Evolutionary conservation across 1,140 invertebrate species (phyloP).

Genomic region (Bombus superbus): DNA sequence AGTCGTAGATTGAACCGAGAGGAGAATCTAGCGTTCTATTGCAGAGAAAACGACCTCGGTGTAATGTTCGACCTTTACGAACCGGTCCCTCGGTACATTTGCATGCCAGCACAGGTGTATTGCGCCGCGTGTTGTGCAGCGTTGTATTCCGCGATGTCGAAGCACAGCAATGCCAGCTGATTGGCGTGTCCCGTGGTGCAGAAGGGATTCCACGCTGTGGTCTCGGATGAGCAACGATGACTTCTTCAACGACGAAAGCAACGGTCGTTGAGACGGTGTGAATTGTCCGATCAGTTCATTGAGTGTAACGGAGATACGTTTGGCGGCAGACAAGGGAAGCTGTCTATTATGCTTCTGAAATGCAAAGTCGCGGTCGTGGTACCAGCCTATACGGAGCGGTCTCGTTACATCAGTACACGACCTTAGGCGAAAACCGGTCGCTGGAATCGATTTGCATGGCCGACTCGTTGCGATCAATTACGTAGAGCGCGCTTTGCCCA

Average conservation of each 20-base stretch:
- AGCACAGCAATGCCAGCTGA: neutral
- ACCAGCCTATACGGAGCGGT: conserved; percentile 39
- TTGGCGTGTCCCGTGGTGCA: neutral
- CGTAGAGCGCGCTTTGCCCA: conserved; percentile 10
- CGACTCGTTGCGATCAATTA: conserved; percentile 52
- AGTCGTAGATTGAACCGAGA: conserved; percentile 21
- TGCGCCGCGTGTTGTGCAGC: conserved; percentile 24
- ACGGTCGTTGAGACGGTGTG: neutral
- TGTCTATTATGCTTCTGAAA: conserved; percentile 47
- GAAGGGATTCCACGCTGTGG: neutral
- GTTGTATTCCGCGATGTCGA: neutral
- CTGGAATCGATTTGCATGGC: conserved; percentile 66
- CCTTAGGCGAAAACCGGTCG: conserved; percentile 72
- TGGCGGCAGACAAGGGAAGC: conserved; percentile 28
- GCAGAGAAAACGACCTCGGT: conserved; percentile 64
- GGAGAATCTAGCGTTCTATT: conserved; percentile 29
- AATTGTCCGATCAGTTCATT: conserved; percentile 33
- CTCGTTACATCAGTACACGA: conserved; percentile 63
- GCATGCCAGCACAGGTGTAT: conserved; percentile 62
- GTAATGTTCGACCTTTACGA: conserved; percentile 67
- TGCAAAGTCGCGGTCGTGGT: conserved; percentile 54
- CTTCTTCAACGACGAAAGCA: neutral
- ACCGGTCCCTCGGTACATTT: conserved; percentile 60
- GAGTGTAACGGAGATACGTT: conserved; percentile 28
- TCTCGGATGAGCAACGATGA: neutral